phyloP scores from a whole-genome alignment of 2,888 invertebrate genomes.

The Heliconius sara region DNA sequence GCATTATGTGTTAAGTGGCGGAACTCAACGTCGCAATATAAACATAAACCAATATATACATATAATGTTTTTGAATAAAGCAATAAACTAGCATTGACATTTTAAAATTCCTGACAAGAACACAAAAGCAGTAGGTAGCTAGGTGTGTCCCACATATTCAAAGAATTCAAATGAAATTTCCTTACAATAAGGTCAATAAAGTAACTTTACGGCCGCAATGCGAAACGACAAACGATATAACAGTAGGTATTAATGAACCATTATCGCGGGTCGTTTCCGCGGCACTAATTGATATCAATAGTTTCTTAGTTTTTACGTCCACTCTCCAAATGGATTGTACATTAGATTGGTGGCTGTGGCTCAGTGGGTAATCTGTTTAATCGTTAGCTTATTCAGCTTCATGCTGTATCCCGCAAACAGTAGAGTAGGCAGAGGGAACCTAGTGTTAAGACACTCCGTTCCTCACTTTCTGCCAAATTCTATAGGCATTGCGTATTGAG shows the following conservation, averaged over 20 bases:
- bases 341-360: neutral
- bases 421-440: too few relatives aligned
- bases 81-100: neutral
- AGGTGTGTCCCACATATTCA: constrained; percentile 20
- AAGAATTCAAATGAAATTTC: constrained; percentile 20
- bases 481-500: too few relatives aligned
- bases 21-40: too few relatives aligned
- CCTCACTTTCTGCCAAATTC: too few relatives aligned
- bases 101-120: neutral
- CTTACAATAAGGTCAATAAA: constrained; percentile 22
- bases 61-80: neutral
- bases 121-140: neutral
- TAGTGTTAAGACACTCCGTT: too few relatives aligned
- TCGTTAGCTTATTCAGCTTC: neutral
- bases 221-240: constrained; percentile 28
- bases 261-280: constrained; percentile 23
- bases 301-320: constrained; percentile 32
- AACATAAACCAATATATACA: too few relatives aligned
- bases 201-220: constrained; percentile 23
- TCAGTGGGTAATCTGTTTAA: neutral
- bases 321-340: constrained; percentile 26
- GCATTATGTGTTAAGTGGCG: too few relatives aligned
- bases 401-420: too few relatives aligned
- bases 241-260: constrained; percentile 29
- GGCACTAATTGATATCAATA: constrained; percentile 41